Evolutionary conservation across 2,113 vertebrate species (phyloP).

Genomic region (Centropus bengalensis): DNA sequence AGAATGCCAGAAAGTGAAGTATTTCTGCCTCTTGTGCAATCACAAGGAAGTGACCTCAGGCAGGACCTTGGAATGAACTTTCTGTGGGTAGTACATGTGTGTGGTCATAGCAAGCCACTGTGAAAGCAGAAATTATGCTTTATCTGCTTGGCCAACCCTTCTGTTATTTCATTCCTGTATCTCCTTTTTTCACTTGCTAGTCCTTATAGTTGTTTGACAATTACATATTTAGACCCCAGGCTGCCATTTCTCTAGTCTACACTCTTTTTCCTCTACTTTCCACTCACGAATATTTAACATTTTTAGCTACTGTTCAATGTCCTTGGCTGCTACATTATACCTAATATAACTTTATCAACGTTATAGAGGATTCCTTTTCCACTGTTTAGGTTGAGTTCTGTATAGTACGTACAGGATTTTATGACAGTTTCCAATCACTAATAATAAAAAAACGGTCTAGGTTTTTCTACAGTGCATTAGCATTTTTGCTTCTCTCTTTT

Average conservation of each 20-base stretch:
- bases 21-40: constrained; percentile 51
- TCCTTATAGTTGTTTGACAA: neutral
- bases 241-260: neutral
- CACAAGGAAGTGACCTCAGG: constrained; percentile 19
- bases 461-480: neutral
- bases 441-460: neutral
- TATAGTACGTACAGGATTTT: neutral
- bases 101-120: neutral
- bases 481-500: neutral
- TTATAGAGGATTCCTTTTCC: neutral
- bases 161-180: neutral
- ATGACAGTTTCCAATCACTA: neutral
- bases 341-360: neutral
- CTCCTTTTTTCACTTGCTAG: neutral
- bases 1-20: constrained; percentile 42
- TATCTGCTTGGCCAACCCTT: neutral
- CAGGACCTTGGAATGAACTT: constrained; percentile 39
- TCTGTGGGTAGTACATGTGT: constrained; percentile 7
- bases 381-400: neutral
- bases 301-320: neutral
- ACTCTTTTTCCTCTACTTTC: neutral
- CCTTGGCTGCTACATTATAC: neutral
- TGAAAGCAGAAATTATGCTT: neutral
- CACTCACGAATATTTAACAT: neutral
- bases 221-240: neutral